Conservation (phyloP, 1,140 invertebrate species). For the Drosophila auraria region DNA sequence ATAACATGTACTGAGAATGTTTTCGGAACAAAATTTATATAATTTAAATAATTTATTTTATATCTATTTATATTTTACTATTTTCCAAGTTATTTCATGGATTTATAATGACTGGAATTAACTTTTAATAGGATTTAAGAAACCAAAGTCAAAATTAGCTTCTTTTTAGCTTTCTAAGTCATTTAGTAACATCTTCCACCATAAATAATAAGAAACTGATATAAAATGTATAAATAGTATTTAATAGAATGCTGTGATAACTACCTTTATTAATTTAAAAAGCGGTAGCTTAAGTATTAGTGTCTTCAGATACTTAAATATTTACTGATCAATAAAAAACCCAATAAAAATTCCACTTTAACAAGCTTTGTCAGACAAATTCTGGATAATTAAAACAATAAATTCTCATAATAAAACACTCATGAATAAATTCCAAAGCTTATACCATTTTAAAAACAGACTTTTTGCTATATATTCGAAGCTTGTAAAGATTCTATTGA, state of each 20-base stretch:
- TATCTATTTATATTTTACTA: not conserved
- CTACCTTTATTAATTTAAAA: not conserved
- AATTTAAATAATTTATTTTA: not conserved
- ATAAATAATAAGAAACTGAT: not conserved
- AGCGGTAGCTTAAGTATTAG: not conserved
- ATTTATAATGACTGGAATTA: too few relatives aligned
- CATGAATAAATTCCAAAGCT: constrained; percentile 6
- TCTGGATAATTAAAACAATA: constrained; percentile 8
- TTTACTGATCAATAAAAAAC: constrained; percentile 1
- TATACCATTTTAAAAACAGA: not conserved
- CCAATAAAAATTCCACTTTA: not conserved
- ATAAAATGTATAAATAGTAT: not conserved
- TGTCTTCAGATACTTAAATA: not conserved
- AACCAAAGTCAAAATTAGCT: too few relatives aligned
- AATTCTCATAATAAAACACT: not conserved
- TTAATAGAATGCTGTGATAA: not conserved
- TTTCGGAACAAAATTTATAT: not conserved
- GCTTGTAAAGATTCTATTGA: not conserved
- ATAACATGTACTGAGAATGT: too few relatives aligned
- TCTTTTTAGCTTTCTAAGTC: not conserved
- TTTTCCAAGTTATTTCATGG: not conserved
- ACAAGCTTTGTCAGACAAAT: not conserved
- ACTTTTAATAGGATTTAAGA: not conserved
- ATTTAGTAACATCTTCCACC: not conserved
- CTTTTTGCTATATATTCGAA: not conserved